These are phyloP conservation scores for Zingel zingel DNA, from an alignment of 2,113 vertebrate species.

Conservation along the genomic window DNA sequence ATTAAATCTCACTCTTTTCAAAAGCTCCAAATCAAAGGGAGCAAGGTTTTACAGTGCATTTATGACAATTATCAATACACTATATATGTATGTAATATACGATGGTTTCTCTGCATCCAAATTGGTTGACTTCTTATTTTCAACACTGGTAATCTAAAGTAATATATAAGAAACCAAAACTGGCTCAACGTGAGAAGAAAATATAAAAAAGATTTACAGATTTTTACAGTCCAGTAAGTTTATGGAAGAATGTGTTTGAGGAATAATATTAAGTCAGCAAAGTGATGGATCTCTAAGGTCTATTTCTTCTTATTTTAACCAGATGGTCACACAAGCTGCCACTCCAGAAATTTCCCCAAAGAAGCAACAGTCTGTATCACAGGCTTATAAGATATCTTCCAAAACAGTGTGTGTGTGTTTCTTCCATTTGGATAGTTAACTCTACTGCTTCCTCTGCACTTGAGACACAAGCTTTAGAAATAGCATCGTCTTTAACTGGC, in stretches of 20 bases:
- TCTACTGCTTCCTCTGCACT: slow-evolving; percentile 8
- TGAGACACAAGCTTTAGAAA: slow-evolving; percentile 42
- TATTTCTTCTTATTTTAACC: slow-evolving; percentile 37
- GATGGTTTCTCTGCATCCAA: background rate
- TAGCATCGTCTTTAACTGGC: slow-evolving; percentile 41
- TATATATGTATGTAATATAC: no score
- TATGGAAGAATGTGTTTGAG: slow-evolving; percentile 10
- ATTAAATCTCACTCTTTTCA: background rate
- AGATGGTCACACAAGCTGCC: slow-evolving; percentile 67
- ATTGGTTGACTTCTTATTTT: background rate
- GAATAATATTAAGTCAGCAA: slow-evolving; percentile 22
- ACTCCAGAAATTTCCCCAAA: slow-evolving; percentile 6
- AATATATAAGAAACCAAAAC: background rate
- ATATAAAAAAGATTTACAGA: slow-evolving; percentile 5
- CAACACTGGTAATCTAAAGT: background rate
- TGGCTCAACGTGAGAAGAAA: background rate
- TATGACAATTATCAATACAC: background rate
- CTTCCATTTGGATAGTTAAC: slow-evolving; percentile 1
- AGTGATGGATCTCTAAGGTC: slow-evolving; percentile 38
- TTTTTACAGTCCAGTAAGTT: slow-evolving; percentile 10
- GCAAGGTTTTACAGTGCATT: background rate
- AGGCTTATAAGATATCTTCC: slow-evolving; percentile 4
- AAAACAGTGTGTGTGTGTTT: background rate
- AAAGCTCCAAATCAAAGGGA: background rate
- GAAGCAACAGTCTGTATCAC: slow-evolving; percentile 19